Conservation (phyloP, 2,888 invertebrate species). For the Stenurella melanura region DNA sequence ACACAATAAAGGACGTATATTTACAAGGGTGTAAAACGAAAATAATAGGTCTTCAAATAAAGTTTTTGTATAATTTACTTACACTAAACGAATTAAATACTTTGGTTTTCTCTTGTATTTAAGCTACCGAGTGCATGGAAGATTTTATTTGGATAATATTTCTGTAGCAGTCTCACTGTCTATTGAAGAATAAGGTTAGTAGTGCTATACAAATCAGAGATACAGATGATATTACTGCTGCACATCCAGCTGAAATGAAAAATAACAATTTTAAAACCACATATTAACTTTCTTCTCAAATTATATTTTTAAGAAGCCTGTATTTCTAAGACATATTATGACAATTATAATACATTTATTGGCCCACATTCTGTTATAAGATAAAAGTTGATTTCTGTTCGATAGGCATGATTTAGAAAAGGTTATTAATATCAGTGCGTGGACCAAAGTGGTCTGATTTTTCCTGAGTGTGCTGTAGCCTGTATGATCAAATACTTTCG, state of each 20-base stretch:
- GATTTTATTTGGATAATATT: slow-evolving; percentile 56
- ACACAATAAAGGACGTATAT: slow-evolving; percentile 53
- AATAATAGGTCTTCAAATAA: slow-evolving; percentile 39
- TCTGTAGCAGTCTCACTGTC: slow-evolving; percentile 53
- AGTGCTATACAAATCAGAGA: slow-evolving; percentile 60
- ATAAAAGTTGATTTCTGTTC: too few species aligned
- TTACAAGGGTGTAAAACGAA: slow-evolving; percentile 49
- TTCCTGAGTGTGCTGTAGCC: too few species aligned
- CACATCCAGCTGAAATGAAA: slow-evolving; percentile 54
- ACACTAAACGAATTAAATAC: slow-evolving; percentile 60
- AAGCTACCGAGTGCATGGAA: slow-evolving; percentile 68
- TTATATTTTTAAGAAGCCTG: too few species aligned
- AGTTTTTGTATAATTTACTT: slow-evolving; percentile 53
- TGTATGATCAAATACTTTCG: too few species aligned
- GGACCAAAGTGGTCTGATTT: too few species aligned
- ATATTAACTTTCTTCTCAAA: too few species aligned
- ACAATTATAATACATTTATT: too few species aligned
- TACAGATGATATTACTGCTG: slow-evolving; percentile 53
- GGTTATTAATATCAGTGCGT: too few species aligned
- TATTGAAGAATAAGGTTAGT: slow-evolving; percentile 53
- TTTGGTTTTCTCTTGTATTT: slow-evolving; percentile 63
- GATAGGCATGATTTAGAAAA: too few species aligned
- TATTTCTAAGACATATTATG: too few species aligned
- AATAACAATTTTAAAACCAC: not conserved
- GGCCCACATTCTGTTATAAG: too few species aligned